phyloP scores from a whole-genome alignment of 2,888 invertebrate genomes.

The Macaria liturata region DNA sequence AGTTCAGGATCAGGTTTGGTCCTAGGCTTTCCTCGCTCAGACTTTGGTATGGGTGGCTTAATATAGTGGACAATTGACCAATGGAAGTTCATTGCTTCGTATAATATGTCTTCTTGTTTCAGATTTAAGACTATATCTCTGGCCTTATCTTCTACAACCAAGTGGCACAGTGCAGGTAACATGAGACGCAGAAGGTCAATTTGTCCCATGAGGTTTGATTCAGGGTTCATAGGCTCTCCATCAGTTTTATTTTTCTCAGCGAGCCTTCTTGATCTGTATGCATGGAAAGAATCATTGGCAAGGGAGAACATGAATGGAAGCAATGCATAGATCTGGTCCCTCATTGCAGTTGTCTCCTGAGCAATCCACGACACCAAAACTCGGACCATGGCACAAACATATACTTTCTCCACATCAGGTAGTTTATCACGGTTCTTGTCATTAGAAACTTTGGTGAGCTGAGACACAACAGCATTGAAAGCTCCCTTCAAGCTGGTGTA shows the following conservation, averaged over 20 bases:
- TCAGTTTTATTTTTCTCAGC: constrained; percentile 86
- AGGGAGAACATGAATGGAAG: constrained; percentile 91
- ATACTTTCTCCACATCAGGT: constrained; percentile 88
- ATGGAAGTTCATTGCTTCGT: constrained; percentile 91
- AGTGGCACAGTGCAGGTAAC: constrained; percentile 94
- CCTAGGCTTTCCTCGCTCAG: constrained; percentile 89
- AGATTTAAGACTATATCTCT: constrained; percentile 90
- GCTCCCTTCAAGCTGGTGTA: constrained; percentile 95
- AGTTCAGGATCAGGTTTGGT: constrained; percentile 90
- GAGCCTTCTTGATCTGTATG: constrained; percentile 86
- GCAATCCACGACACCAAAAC: constrained; percentile 95
- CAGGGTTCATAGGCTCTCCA: constrained; percentile 77
- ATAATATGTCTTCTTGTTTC: constrained; percentile 91
- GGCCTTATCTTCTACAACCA: constrained; percentile 95
- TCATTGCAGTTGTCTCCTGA: constrained; percentile 94
- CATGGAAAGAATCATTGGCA: constrained; percentile 92
- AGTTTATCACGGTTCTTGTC: constrained; percentile 88
- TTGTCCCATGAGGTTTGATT: constrained; percentile 76
- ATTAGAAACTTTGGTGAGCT: constrained; percentile 88
- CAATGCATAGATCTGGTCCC: constrained; percentile 90
- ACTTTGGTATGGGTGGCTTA: constrained; percentile 90
- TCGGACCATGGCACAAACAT: constrained; percentile 92
- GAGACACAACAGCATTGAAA: constrained; percentile 90
- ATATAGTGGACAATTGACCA: constrained; percentile 95
- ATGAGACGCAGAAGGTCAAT: constrained; percentile 91